A percentile compares a stretch with the other conserved stretches of the same genome.
These are phyloP conservation scores for Champsocephalus esox DNA, from an alignment of 2,797 vertebrate genomes.

Conservation along the genomic window DNA sequence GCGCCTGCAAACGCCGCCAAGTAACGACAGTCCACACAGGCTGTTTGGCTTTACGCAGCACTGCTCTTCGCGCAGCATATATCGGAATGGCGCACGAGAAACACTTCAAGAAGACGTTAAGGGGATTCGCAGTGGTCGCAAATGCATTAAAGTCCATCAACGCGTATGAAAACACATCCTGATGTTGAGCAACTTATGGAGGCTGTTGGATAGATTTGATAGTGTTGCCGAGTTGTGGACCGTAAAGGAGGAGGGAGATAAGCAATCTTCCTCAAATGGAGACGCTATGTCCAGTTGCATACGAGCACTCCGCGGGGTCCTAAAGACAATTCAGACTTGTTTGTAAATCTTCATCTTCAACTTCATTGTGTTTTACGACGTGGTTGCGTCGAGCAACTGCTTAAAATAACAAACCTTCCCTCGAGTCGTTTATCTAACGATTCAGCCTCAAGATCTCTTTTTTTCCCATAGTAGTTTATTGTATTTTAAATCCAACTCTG, in stretches of 20 bases:
- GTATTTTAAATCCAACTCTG: background rate
- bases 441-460: background rate
- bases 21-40: slow-evolving; percentile 20
- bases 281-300: slow-evolving; percentile 83
- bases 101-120: slow-evolving; percentile 24
- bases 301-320: slow-evolving; percentile 89
- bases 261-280: slow-evolving; percentile 85
- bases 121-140: slow-evolving; percentile 31
- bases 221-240: slow-evolving; percentile 49
- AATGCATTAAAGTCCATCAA: slow-evolving; percentile 50
- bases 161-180: slow-evolving; percentile 32
- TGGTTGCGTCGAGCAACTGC: background rate
- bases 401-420: background rate
- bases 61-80: slow-evolving; percentile 51
- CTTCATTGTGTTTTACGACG: background rate
- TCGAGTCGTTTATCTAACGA: background rate
- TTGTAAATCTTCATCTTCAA: slow-evolving; percentile 38
- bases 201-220: slow-evolving; percentile 33
- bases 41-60: slow-evolving; percentile 63
- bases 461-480: background rate
- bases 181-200: slow-evolving; percentile 11
- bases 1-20: slow-evolving; percentile 17
- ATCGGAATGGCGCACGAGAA: slow-evolving; percentile 54
- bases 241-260: slow-evolving; percentile 73
- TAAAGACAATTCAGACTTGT: slow-evolving; percentile 77